Evolutionary conservation across 92 coral and sea anemone species (phyloP), one percentile per base, ranked within the genome.

Genomic region (Paragorgia papillata): DNA sequence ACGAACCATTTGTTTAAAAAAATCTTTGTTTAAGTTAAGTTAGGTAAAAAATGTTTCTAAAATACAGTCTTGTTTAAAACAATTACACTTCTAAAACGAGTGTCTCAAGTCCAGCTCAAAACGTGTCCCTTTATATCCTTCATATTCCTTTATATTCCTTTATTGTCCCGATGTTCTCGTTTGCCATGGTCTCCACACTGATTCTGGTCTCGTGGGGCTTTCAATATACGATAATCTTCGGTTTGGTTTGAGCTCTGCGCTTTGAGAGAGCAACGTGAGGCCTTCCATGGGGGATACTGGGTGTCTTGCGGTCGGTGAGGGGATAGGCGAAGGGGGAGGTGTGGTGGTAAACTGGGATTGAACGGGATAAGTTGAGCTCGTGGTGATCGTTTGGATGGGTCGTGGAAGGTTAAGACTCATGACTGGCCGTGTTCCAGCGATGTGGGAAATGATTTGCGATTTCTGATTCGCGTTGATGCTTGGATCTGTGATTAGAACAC

Each of bases 101-200:
- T 62, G 55, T 28, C 41, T 69, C 29, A 69, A 54, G 78, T 53
- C 64, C 64, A 53, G 78, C 78, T 53, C 64, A 33, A 71, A 71
- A 71, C 69, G 48, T 32, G n/a, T 22, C 17, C 58, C 9, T 17
- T 17, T 51, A 22, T 51, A n/a, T n/a, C n/a, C n/a, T n/a, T n/a
- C n/a, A n/a, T n/a, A n/a, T 56, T 28, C 62, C 13, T 29, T 0
- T 18, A 50, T 69, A 32, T 49, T 48, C 62, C 62, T 1, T 28
- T 56, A 3, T 7, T 6, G 7, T n/a, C 53, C 62, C 33, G 30
- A 56, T 56, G 62, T 21, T 21, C 28, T 53, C 26, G 48, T 22
- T 39, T 70, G 63, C 77, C 77, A 70, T 5, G 77, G 77, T 70
- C 77, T n/a, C 77, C 77, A 70, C 35, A 70, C 77, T 6, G 49